A percentile compares a stretch with the other conserved stretches of the same genome.
Evolutionary conservation across 2,113 vertebrate species (phyloP).

Genomic region (Dromiciops gliroides): DNA sequence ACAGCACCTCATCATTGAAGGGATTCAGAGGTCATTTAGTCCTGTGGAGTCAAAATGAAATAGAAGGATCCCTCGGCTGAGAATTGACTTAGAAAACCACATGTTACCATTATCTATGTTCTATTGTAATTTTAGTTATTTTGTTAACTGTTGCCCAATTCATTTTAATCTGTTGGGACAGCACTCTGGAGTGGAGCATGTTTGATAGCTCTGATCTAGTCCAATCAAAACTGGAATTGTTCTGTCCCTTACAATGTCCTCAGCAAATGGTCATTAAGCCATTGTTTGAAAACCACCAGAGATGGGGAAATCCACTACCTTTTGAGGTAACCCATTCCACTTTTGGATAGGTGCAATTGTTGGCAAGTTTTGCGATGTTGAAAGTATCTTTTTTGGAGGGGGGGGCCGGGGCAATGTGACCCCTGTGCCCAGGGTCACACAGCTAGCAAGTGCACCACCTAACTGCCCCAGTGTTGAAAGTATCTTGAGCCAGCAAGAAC

Average conservation of each 20-base stretch:
- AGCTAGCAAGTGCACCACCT: too few species aligned
- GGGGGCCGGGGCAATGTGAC: too few species aligned
- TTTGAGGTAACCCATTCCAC: not conserved
- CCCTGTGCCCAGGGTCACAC: too few species aligned
- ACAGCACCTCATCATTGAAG: not conserved
- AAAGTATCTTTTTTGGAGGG: too few species aligned
- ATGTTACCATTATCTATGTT: not conserved
- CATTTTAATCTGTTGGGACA: not conserved
- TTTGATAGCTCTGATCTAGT: not conserved
- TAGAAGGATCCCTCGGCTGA: not conserved
- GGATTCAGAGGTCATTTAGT: not conserved
- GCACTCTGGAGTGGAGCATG: not conserved
- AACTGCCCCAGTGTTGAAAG: too few species aligned
- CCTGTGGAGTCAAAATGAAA: not conserved
- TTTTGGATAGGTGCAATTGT: not conserved
- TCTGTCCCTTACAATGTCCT: not conserved
- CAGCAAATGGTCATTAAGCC: not conserved
- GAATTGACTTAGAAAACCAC: not conserved
- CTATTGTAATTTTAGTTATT: not conserved
- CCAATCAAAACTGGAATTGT: not conserved
- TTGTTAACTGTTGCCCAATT: not conserved
- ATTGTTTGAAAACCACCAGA: not conserved
- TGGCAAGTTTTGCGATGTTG: not conserved
- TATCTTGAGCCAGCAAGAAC: not conserved
- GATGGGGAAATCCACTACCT: not conserved